phyloP scores from a whole-genome alignment of 2,113 vertebrate species.

The Phainopepla nitens region DNA sequence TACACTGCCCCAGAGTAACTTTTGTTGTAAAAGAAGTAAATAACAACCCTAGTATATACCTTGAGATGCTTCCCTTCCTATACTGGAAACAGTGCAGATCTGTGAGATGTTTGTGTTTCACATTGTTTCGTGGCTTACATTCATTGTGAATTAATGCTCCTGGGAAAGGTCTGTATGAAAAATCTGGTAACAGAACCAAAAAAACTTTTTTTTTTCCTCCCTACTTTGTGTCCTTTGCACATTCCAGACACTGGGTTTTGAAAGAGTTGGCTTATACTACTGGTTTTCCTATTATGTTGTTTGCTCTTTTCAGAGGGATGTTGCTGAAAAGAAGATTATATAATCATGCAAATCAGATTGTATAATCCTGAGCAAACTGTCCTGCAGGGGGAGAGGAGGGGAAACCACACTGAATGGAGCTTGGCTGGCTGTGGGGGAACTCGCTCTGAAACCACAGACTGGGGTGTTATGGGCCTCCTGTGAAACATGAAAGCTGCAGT shows the following conservation, averaged over 20 bases:
- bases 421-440: background rate
- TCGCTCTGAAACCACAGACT: background rate
- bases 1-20: background rate
- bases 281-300: slow-evolving; percentile 61
- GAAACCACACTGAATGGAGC: background rate
- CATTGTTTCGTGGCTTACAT: background rate
- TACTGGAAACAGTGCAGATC: background rate
- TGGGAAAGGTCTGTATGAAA: slow-evolving; percentile 49
- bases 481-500: background rate
- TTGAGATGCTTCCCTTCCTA: slow-evolving; percentile 2
- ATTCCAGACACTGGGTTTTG: slow-evolving; percentile 59
- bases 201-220: background rate
- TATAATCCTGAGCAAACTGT: slow-evolving; percentile 56
- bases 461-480: background rate
- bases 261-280: slow-evolving; percentile 55
- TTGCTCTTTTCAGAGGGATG: slow-evolving; percentile 70
- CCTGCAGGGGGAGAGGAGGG: background rate
- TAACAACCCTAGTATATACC: background rate
- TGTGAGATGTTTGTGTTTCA: slow-evolving; percentile 37
- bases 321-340: slow-evolving; percentile 70
- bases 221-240: slow-evolving; percentile 27
- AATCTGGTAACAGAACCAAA: slow-evolving; percentile 38
- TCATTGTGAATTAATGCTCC: slow-evolving; percentile 38
- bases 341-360: slow-evolving; percentile 71
- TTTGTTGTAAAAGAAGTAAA: background rate